A percentile compares a stretch with the other conserved stretches of the same genome.
phyloP scores from a whole-genome alignment of 1,140 invertebrate genomes.

The Luehdorfia chinensis region DNA sequence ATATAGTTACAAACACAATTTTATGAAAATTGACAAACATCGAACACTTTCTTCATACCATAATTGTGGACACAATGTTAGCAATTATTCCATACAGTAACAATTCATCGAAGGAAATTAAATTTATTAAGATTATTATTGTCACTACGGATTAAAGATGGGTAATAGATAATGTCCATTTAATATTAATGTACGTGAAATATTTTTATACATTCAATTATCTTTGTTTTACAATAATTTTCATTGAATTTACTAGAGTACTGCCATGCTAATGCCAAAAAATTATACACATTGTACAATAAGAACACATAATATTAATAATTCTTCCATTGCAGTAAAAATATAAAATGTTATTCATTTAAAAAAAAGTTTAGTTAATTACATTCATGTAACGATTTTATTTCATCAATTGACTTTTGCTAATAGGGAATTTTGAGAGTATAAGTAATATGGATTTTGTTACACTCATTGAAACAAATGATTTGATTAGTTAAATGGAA shows the following conservation, averaged over 20 bases:
- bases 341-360: no score
- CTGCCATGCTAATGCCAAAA: slow-evolving; percentile 17
- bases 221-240: slow-evolving; percentile 1
- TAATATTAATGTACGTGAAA: slow-evolving; percentile 8
- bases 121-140: slow-evolving; percentile 45
- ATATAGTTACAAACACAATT: slow-evolving; percentile 25
- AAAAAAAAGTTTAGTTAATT: no score
- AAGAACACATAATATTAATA: no score
- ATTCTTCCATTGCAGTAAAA: no score
- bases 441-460: no score
- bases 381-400: no score
- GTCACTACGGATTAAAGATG: slow-evolving; percentile 44
- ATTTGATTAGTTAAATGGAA: no score
- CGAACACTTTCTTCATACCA: neutral
- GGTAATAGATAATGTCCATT: slow-evolving; percentile 9
- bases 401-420: no score
- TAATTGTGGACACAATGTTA: neutral
- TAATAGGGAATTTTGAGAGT: no score
- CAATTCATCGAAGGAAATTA: slow-evolving; percentile 28
- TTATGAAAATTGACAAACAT: slow-evolving; percentile 33
- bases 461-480: no score
- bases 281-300: no score
- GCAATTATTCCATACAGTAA: slow-evolving; percentile 1
- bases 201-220: slow-evolving; percentile 8
- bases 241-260: no score